Evolutionary conservation across 1,140 invertebrate species (phyloP), one percentile per base, ranked within the genome.

Genomic region (Ptiloglossa arizonensis): DNA sequence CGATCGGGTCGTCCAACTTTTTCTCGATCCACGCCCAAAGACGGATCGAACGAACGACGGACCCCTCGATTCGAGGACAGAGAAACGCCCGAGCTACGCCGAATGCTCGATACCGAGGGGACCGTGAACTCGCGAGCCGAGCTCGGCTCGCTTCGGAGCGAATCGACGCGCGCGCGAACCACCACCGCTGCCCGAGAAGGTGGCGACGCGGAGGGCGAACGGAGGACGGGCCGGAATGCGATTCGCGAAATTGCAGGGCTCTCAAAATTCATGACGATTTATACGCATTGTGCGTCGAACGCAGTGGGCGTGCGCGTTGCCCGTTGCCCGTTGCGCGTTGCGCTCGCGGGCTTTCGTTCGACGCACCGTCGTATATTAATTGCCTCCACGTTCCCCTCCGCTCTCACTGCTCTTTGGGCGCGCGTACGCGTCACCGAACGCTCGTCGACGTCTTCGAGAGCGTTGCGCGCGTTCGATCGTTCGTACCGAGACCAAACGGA

Each of bases 211-310:
- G 35, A 54, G n/a, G 22, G 67, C 56, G 54, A 54, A 72, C 64
- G 57, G 38, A 57, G 81, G 63, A 62, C 56, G 71, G 71, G 62
- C 78, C 48, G 41, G 82, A 87, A 87, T 86, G 83, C 86, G 86
- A 87, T 87, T 88, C 82, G 83, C 79, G 81, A 88, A 87, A 88
- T 88, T 88, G 85, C 82, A 86, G 78, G 63, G 79, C 87, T 87
- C 80, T 88, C 86, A 88, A 88, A 88, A 88, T 88, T 88, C 86
- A 88, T 88, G 86, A 88, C 87, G 87, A 88, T 88, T 87, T 88
- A 87, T 87, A 85, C 79, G 80, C 77, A 88, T 88, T 88, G 87
- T 88, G 83, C 86, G 86, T 76, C 59, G 83, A 63, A 80, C 74
- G 85, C 69, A 57, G 74, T 87, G 86, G 86, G 86, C 86, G 86